Evolutionary conservation across 35 echinoderm and acorn worm genomes (phyloP), one percentile per base, ranked within the genome.

Genomic region (Heliocidaris tuberculata): DNA sequence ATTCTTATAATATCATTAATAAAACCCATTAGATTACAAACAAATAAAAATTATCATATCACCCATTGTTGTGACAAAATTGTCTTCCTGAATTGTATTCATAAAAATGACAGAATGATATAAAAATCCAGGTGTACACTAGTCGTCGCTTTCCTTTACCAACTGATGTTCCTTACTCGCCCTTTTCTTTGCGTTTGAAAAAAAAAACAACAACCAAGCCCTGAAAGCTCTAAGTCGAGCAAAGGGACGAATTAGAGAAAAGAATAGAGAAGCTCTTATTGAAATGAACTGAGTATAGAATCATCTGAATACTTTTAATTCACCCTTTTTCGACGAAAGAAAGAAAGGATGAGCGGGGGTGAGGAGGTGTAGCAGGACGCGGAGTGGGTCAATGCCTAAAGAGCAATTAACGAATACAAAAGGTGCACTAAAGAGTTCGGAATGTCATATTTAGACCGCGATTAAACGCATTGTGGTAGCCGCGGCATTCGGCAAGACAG

Each of bases 391-490:
- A 78, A 78, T 78, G 65, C 65, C 27, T 78, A n/a, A 78, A 78
- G 65, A n/a, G 65, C 65, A 78, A 78, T 78, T 78, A 78, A 78
- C 65, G 65, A 78, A 78, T 78, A 78, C 65, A 78, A 78, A 78
- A 78, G 65, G 65, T 19, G 21, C 27, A 24, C 65, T 78, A 78
- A 78, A 78, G 65, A 78, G 65, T 24, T 78, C 21, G 65, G 65
- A 78, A 78, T 78, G 21, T 78, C 27, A 78, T n/a, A n/a, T 78
- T 78, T 19, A 78, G 65, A n/a, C 65, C 2, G 65, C 65, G 65
- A 78, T 78, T 78, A 78, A 78, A 78, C 27, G 65, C 65, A 78
- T 78, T 78, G 65, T 78, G 65, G 15, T 78, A 27, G 19, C 65
- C 27, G 8, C 15, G 65, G 65, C 19, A 78, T 78, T 78, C 65